Evolutionary conservation across 2,888 invertebrate genomes (phyloP), one percentile per base, ranked within the genome.

Genomic region (Drosophila fulvimacula): DNA sequence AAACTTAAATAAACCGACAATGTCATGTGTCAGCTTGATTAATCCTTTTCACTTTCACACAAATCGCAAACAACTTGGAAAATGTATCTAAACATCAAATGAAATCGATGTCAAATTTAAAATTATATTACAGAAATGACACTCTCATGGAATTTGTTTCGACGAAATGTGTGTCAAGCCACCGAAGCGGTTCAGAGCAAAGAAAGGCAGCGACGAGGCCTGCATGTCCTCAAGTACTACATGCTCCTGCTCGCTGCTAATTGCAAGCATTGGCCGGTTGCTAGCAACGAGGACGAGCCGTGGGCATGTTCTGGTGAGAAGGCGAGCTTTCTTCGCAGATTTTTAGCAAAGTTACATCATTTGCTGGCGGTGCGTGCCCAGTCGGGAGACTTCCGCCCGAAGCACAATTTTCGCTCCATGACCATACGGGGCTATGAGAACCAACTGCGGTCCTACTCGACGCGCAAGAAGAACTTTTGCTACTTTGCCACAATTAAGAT

Each of bases 401-500:
- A 15, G 15, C 9, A 21, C 0, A 36, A 24, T 6, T 84, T 83
- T 38, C 74, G 79, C 0, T 75, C 76, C 15, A 41, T 52, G 1
- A 70, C 66, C 1, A 76, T 87, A 5, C 27, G n/a, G 11, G 57
- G 52, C 17, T 84, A 87, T 17, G 88, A 84, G 56, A 84, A 84
- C 21, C 69, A 85, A 0, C 24, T 84, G 19, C 69, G 88, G 0
- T 9, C 21, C 0, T 65, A 67, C 15, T 76, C 84, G 1, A 39
- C 41, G 7, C 70, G 74, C 0, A 59, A 52, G 1, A 87, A 84
- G 56, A 48, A 84, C 0, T 87, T 87, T 15, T 55, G 61, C 0
- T 84, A 84, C 48, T 84, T 87, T 56, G 88, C 88, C 17, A 79
- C 85, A 6, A 72, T 84, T 1, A 75, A 72, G 27, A 1, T 30